Conservation (phyloP, 2,888 invertebrate species). For the Synanthedon vespiformis region DNA sequence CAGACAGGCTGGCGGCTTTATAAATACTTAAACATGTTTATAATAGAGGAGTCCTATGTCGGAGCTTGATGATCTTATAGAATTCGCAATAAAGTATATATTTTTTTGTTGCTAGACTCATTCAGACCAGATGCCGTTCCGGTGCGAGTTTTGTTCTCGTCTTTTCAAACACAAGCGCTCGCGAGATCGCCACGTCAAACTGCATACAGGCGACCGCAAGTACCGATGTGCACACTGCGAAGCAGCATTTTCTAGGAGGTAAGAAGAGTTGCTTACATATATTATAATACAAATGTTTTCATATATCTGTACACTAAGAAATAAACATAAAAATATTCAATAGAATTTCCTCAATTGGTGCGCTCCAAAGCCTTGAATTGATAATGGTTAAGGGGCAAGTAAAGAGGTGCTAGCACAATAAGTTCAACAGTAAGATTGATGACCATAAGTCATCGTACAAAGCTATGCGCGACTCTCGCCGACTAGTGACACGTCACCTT, state of each 20-base stretch:
- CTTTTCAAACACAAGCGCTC: conserved; percentile 95
- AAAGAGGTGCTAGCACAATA: conserved; percentile 47
- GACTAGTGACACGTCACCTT: conserved; percentile 55
- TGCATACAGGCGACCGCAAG: conserved; percentile 92
- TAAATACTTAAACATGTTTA: too few relatives aligned
- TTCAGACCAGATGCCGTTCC: conserved; percentile 91
- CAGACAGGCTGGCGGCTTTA: too few relatives aligned
- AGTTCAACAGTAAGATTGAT: conserved; percentile 51
- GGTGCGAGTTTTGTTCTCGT: conserved; percentile 91
- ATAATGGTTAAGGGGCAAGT: conserved; percentile 5
- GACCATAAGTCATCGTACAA: conserved; percentile 42
- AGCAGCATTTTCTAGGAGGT: conserved; percentile 93
- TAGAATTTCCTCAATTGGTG: too few relatives aligned
- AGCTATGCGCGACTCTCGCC: conserved; percentile 28
- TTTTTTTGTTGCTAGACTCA: conserved; percentile 80
- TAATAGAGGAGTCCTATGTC: too few relatives aligned
- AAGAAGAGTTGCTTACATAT: conserved; percentile 14
- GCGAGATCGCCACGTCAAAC: conserved; percentile 92
- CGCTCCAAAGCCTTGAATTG: too few relatives aligned
- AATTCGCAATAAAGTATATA: too few relatives aligned
- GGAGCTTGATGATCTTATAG: too few relatives aligned
- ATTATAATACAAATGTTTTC: not conserved
- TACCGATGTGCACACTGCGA: conserved; percentile 93
- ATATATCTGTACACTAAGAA: too few relatives aligned
- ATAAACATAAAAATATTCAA: too few relatives aligned